Evolutionary conservation across 2,797 vertebrate species (phyloP).

Genomic region (Cyprinodon diabolis): DNA sequence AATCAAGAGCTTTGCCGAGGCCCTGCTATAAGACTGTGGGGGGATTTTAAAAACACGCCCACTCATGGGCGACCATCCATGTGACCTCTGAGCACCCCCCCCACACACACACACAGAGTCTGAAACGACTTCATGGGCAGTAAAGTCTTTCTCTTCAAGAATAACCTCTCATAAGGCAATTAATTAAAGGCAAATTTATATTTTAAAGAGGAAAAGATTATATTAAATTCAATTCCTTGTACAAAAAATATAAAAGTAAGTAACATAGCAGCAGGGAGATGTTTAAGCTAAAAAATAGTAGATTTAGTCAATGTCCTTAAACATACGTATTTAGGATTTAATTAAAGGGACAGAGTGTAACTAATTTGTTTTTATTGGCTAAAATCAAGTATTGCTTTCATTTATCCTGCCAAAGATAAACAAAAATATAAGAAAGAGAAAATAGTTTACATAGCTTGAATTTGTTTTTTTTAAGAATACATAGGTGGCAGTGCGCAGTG

Average conservation of each 20-base stretch:
- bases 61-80: conserved; percentile 31
- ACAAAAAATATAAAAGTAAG: neutral
- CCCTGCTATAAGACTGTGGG: conserved; percentile 48
- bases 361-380: too few species aligned
- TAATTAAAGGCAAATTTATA: neutral
- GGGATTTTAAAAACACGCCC: conserved; percentile 50
- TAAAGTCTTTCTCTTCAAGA: conserved; percentile 28
- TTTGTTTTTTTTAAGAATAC: too few species aligned
- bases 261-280: neutral
- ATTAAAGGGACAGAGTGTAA: neutral
- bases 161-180: conserved; percentile 4
- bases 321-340: neutral
- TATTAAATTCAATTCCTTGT: neutral
- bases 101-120: conserved; percentile 15
- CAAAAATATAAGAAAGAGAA: too few species aligned
- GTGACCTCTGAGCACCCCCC: conserved; percentile 2
- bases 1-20: conserved; percentile 78
- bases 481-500: too few species aligned
- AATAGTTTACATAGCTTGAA: too few species aligned
- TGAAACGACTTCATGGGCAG: conserved; percentile 28
- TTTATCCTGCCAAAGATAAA: too few species aligned
- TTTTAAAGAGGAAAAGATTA: neutral
- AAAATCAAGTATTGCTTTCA: too few species aligned
- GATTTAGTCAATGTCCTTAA: neutral
- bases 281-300: neutral